Evolutionary conservation across 2,888 invertebrate genomes (phyloP).

Genomic region (Eumacrocentrus americanus): DNA sequence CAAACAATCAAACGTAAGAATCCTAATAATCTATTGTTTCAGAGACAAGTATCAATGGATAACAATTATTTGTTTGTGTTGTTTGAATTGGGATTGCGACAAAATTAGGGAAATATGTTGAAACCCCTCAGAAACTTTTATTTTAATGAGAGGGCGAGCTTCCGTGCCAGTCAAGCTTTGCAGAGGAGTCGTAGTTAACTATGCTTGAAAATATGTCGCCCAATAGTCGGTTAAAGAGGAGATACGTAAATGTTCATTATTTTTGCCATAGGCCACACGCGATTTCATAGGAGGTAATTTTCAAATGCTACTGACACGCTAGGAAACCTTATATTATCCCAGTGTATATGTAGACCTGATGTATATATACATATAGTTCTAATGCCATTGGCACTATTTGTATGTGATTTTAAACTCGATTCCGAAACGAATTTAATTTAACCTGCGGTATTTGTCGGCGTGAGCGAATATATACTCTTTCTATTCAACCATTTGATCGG

Average conservation of each 20-base stretch:
- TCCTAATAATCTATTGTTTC: too few species aligned
- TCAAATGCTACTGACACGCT: constrained; percentile 35
- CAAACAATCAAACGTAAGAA: too few species aligned
- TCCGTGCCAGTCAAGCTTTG: constrained; percentile 1
- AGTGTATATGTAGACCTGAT: background rate
- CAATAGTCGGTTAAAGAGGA: constrained; percentile 32
- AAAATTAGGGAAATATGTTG: background rate
- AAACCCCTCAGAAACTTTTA: constrained; percentile 11
- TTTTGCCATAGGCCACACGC: constrained; percentile 31
- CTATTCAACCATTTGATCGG: background rate
- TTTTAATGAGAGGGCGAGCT: background rate
- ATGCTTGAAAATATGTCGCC: constrained; percentile 36
- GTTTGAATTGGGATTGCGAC: too few species aligned
- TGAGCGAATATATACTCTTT: constrained; percentile 1
- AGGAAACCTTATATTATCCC: constrained; percentile 23
- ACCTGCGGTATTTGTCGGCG: background rate
- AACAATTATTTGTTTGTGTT: too few species aligned
- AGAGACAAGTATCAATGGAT: too few species aligned
- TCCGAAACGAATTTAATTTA: constrained; percentile 10
- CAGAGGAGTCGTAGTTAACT: constrained; percentile 22
- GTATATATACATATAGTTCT: background rate
- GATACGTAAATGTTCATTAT: constrained; percentile 14
- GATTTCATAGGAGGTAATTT: constrained; percentile 33
- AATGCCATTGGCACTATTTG: background rate
- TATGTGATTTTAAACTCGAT: background rate